These are phyloP conservation scores for Rhabdomys dilectus DNA, from an alignment of 2,113 vertebrate genomes.

Conservation along the genomic window DNA sequence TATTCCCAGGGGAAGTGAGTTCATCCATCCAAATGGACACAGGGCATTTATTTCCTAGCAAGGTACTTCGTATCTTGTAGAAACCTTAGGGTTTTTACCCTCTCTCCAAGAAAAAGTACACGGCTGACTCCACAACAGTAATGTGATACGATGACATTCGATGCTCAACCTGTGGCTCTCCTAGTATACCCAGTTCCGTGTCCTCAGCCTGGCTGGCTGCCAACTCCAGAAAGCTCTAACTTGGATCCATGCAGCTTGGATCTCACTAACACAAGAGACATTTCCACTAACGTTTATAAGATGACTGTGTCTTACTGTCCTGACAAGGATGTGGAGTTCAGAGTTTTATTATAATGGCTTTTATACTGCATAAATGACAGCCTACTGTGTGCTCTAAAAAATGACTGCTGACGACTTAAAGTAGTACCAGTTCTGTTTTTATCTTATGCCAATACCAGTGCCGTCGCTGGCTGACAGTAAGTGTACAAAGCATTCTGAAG, in stretches of 20 bases:
- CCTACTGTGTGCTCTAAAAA: not conserved
- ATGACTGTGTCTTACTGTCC: not conserved
- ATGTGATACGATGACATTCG: not conserved
- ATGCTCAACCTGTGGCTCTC: not conserved
- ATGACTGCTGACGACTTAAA: not conserved
- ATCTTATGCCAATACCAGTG: not conserved
- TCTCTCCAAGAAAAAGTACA: not conserved
- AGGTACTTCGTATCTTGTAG: not conserved
- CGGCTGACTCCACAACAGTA: not conserved
- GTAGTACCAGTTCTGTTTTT: not conserved
- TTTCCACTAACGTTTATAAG: not conserved
- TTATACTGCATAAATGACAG: not conserved
- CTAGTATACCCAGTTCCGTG: not conserved
- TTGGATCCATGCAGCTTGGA: not conserved
- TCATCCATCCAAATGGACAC: not conserved
- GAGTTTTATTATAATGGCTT: not conserved
- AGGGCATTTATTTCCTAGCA: not conserved
- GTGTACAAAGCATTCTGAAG: not conserved
- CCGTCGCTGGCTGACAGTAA: not conserved
- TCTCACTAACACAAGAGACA: not conserved
- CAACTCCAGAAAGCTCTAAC: not conserved
- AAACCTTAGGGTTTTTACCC: not conserved
- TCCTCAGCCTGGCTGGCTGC: not conserved
- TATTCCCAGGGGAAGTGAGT: not conserved
- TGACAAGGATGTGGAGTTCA: not conserved